phyloP scores from a whole-genome alignment of 2,888 invertebrate species.

The Caenorhabditis becei region DNA sequence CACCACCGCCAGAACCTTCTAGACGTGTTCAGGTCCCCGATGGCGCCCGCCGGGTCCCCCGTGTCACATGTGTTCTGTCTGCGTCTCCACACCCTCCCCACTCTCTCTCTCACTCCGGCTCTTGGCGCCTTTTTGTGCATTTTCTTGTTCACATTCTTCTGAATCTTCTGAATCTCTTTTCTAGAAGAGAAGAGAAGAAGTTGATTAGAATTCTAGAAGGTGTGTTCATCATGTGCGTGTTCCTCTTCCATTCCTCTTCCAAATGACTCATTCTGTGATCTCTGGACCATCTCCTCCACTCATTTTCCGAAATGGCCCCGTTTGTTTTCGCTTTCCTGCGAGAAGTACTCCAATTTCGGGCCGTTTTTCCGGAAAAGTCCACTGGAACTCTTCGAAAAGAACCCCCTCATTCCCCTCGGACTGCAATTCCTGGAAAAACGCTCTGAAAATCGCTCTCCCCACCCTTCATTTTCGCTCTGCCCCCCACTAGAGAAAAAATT shows the following conservation, averaged over 20 bases:
- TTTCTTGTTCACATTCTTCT: not conserved
- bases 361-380: not conserved
- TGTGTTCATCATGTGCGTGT: not conserved
- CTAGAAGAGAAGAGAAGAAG: not conserved
- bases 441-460: not conserved
- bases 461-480: not conserved
- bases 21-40: not conserved
- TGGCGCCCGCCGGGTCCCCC: slow-evolving; percentile 10
- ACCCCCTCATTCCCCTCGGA: not conserved
- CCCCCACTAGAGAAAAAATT: not conserved
- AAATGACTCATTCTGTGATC: not conserved
- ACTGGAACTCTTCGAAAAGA: not conserved
- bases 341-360: slow-evolving; percentile 2
- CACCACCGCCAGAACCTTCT: not conserved
- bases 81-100: not conserved
- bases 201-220: slow-evolving; percentile 8
- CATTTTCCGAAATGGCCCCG: slow-evolving; percentile 1
- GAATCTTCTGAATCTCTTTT: not conserved
- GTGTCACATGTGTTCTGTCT: slow-evolving; percentile 27
- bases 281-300: not conserved
- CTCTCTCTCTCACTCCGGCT: not conserved
- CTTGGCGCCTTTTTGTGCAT: not conserved
- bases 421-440: not conserved
- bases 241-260: not conserved
- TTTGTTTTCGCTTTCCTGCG: not conserved